Conservation (phyloP, 2,113 vertebrate genomes). For the Loxodonta africana region DNA sequence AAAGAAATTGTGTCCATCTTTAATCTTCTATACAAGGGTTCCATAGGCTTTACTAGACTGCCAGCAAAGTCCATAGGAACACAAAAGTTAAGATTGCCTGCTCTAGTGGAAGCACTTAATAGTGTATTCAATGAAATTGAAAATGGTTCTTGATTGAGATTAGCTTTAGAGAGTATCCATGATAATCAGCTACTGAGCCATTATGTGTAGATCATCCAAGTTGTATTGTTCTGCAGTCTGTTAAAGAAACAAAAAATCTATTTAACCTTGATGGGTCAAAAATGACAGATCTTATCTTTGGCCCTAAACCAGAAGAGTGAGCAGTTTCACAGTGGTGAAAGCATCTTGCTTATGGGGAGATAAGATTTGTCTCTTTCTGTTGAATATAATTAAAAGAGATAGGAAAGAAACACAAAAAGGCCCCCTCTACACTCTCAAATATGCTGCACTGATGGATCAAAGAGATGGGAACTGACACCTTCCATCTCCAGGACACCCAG, state of each 20-base stretch:
- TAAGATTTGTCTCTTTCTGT: constrained; percentile 45
- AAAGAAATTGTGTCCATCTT: not conserved
- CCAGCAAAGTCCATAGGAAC: not conserved
- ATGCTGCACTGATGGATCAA: constrained; percentile 60
- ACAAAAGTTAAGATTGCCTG: not conserved
- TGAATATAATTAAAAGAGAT: constrained; percentile 78
- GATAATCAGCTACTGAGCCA: not conserved
- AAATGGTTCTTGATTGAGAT: not conserved
- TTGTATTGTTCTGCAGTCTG: not conserved
- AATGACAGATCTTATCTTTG: constrained; percentile 3
- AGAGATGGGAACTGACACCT: constrained; percentile 53
- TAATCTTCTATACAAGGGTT: not conserved
- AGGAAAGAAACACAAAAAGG: constrained; percentile 67
- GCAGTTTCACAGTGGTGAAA: constrained; percentile 55
- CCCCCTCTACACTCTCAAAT: constrained; percentile 13
- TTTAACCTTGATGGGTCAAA: constrained; percentile 69
- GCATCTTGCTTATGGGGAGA: constrained; percentile 61
- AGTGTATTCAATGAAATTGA: not conserved
- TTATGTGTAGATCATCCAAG: not conserved
- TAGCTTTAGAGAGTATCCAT: not conserved
- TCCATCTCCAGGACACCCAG: constrained; percentile 59
- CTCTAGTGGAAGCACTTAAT: not conserved
- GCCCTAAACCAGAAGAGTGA: constrained; percentile 41
- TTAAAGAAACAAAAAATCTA: not conserved
- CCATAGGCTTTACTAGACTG: not conserved